phyloP scores from a whole-genome alignment of 2,797 vertebrate genomes.

The Danio choprae region DNA sequence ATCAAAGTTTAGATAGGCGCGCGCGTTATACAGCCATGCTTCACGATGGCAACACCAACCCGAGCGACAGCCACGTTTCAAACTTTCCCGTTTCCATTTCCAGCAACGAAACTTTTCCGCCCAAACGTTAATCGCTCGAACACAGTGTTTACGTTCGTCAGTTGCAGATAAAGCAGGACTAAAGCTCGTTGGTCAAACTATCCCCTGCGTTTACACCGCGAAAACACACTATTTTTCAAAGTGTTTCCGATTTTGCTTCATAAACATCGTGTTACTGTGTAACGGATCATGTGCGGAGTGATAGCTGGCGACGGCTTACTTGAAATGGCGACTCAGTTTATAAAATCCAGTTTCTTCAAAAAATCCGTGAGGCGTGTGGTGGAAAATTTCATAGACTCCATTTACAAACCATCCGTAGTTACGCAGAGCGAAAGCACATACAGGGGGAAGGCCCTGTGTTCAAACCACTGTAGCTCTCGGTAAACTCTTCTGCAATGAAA shows the following conservation, averaged over 20 bases:
- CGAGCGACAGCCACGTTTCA: slow-evolving; percentile 77
- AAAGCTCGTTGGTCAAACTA: background rate
- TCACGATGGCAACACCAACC: background rate
- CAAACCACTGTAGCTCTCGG: slow-evolving; percentile 75
- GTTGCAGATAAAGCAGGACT: background rate
- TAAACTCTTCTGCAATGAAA: slow-evolving; percentile 88
- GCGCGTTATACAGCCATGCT: slow-evolving; percentile 25
- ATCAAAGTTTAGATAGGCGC: background rate
- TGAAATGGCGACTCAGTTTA: slow-evolving; percentile 74
- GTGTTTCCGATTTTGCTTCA: slow-evolving; percentile 53
- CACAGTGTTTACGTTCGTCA: background rate
- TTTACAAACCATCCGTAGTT: slow-evolving; percentile 85
- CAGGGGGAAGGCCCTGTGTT: slow-evolving; percentile 72
- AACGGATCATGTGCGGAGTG: slow-evolving; percentile 61
- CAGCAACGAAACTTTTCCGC: slow-evolving; percentile 70
- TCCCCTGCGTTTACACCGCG: slow-evolving; percentile 72
- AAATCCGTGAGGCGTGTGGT: slow-evolving; percentile 77
- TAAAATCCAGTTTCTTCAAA: slow-evolving; percentile 76
- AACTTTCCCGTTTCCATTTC: slow-evolving; percentile 76
- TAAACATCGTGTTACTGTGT: slow-evolving; percentile 36
- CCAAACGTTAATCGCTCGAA: slow-evolving; percentile 28
- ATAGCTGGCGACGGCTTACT: slow-evolving; percentile 74
- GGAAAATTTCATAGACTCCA: slow-evolving; percentile 83
- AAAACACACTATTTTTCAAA: slow-evolving; percentile 37
- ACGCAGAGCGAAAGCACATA: slow-evolving; percentile 76